Evolutionary conservation across 2,888 invertebrate species (phyloP), one percentile per base, ranked within the genome.

Genomic region (Pyrrhia umbra): DNA sequence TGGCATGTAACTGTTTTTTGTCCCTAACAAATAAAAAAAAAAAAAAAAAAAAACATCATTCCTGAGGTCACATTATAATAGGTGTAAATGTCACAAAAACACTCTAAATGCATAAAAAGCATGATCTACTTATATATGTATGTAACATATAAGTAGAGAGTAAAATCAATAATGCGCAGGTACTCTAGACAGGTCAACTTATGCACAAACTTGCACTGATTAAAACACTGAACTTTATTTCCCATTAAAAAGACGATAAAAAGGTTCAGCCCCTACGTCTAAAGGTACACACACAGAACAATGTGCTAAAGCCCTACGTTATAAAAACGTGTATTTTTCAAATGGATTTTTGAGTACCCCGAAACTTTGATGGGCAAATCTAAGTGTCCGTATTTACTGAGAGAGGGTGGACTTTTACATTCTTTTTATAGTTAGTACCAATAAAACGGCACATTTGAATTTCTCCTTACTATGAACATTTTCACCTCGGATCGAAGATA

Each of bases 281-380:
- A 20, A 13, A 2, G 27, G 1, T 16, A 21, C n/a, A 9, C 5
- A 42, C 52, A 57, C 30, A 61, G 51, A 61, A 54, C 45, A 51
- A 49, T 60, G 60, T 69, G 60, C 20, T 23, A 47, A 63, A 77
- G 39, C 64, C 76, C 46, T 74, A 52, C 43, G 40, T 39, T 86
- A 90, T 91, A 91, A 92, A 93, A 94, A 92, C 85, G 88, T 86
- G 87, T 91, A 92, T 91, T 92, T 93, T 92, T 93, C 90, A 92
- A 95, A 95, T 95, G 95, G 94, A 94, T 94, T 93, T 94, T 94
- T 94, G 92, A 95, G 95, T 93, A 90, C 92, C 88, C 88, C 81
- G n/a, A 90, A 89, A 91, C 86, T 93, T 94, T 94, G 91, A 95
- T 94, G 89, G 92, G 82, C 86, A 86, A 91, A 92, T 93, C 93